Percentiles rank a stretch among this genome's conserved stretches.
phyloP scores from a whole-genome alignment of 2,888 invertebrate genomes.

The Pyralis farinalis region DNA sequence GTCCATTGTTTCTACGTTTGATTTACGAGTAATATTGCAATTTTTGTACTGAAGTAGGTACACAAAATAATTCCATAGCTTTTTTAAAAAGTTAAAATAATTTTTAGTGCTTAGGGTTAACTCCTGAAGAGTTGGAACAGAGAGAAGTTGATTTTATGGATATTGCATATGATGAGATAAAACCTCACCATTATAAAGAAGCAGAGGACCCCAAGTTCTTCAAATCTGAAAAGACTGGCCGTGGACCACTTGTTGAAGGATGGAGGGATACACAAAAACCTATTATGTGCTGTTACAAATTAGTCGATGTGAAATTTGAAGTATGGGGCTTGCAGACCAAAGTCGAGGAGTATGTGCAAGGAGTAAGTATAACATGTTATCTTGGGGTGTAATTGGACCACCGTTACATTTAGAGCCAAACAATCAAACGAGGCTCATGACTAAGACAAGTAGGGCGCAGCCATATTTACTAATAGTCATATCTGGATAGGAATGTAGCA shows the following conservation, averaged over 20 bases:
- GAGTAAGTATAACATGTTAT: slow-evolving; percentile 74
- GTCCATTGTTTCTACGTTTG: too few relatives aligned
- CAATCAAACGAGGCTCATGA: too few relatives aligned
- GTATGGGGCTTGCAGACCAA: slow-evolving; percentile 95
- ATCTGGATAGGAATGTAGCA: too few relatives aligned
- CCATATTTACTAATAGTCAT: too few relatives aligned
- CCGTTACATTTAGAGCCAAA: too few relatives aligned
- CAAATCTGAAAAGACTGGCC: slow-evolving; percentile 89
- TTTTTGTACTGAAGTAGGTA: too few relatives aligned
- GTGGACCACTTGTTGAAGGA: slow-evolving; percentile 92
- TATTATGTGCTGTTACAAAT: slow-evolving; percentile 96
- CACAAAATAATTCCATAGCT: too few relatives aligned
- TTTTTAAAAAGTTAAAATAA: too few relatives aligned
- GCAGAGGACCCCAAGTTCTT: slow-evolving; percentile 93
- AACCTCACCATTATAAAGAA: slow-evolving; percentile 93
- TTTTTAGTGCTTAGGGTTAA: slow-evolving; percentile 87
- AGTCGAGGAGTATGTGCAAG: slow-evolving; percentile 94
- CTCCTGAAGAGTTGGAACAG: slow-evolving; percentile 85
- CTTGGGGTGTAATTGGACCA: too few relatives aligned
- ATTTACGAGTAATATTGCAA: too few relatives aligned
- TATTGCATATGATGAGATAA: slow-evolving; percentile 93
- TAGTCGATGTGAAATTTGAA: slow-evolving; percentile 92
- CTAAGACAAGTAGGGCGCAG: too few relatives aligned
- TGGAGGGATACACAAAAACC: slow-evolving; percentile 89
- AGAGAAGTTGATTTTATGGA: slow-evolving; percentile 91